A percentile compares a stretch with the other conserved stretches of the same genome.
Conservation (phyloP, 2,888 invertebrate genomes). For the Lapara coniferarum region DNA sequence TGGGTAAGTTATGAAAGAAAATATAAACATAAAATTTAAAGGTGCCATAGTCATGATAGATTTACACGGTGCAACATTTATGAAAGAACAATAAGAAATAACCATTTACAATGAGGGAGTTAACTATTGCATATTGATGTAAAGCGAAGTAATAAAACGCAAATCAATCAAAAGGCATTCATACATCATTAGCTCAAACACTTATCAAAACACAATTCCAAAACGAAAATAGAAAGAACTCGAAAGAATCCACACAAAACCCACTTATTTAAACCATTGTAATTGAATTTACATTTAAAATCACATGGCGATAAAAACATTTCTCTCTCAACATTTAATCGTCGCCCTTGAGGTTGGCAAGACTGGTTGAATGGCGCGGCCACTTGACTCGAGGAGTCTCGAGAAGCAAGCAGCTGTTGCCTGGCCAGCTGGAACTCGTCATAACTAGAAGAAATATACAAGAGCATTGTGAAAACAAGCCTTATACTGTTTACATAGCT, state of each 20-base stretch:
- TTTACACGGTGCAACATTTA: too few relatives aligned
- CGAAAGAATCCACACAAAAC: conserved; percentile 3
- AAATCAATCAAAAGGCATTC: neutral
- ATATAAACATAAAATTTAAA: too few relatives aligned
- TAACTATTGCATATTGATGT: neutral
- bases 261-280: conserved; percentile 19
- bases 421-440: conserved; percentile 39
- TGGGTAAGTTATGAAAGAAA: neutral
- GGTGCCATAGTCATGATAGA: too few relatives aligned
- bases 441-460: conserved; percentile 30
- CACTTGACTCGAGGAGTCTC: conserved; percentile 43
- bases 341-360: conserved; percentile 44
- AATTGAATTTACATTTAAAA: conserved; percentile 28
- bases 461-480: conserved; percentile 30
- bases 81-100: neutral
- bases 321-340: conserved; percentile 42
- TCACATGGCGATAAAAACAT: conserved; percentile 40
- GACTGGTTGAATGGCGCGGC: conserved; percentile 31
- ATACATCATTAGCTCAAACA: conserved; percentile 11
- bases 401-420: conserved; percentile 42
- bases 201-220: neutral
- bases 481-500: conserved; percentile 23
- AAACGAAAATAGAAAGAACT: conserved; percentile 2
- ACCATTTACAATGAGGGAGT: neutral
- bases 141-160: neutral